Evolutionary conservation across 92 coral and sea anemone genomes (phyloP), one percentile per base, ranked within the genome.

Genomic region (Heteractis magnifica): DNA sequence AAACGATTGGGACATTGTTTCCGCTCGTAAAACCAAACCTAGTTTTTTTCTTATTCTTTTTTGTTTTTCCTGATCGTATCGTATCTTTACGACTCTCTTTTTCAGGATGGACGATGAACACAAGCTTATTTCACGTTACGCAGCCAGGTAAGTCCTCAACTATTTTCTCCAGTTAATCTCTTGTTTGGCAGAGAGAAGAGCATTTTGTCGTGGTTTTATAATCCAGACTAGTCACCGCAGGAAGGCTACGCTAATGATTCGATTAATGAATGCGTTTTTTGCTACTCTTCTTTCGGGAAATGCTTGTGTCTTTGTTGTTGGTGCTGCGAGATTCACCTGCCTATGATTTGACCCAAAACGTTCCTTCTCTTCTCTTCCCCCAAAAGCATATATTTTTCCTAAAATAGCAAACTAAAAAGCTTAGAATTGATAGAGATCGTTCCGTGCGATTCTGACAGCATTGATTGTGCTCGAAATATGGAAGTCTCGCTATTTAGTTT

Each of bases 91-190:
- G 71, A 8, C 6, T 48, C 8, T 70, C 78, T 75, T 79, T 90
- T 87, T 87, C 85, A 95, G 98, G 78, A 94, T 95, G 98, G 98
- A 95, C 76, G 98, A 95, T 59, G 98, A 95, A 59, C 98, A 95
- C 80, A 95, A 95, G 88, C 89, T 95, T 71, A 95, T 95, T 68
- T 94, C 98, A 41, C 92, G 98, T 60, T 95, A 95, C 23, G 98
- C 98, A 52, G 98, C 98, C 19, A 95, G 98, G 98, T 95, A 83
- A 77, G 94, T 44, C 52, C 72, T 48, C 76, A 58, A 19, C 51
- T n/a, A 20, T 53, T 48, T 53, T 77, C 4, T 44, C 26, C 50
- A 0, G 5, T 53, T 53, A 26, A 5, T 26, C 49, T 11, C 11
- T 9, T 10, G 23, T 68, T 20, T 68, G 7, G 1, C 0, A 68